Conservation (phyloP, 92 coral and sea anemone species). For the Ricordea florida region DNA sequence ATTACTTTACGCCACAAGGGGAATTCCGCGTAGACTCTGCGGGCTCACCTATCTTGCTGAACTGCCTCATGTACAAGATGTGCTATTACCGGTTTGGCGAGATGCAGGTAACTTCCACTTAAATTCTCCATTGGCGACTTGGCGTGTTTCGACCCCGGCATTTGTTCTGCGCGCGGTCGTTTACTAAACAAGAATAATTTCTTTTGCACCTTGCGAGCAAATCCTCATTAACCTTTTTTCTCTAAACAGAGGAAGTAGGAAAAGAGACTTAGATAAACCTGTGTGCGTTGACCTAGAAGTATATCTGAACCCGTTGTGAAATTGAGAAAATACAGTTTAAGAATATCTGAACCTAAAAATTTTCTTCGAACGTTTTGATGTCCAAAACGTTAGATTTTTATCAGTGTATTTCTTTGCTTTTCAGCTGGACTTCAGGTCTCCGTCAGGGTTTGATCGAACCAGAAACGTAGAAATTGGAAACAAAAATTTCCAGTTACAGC, state of each 20-base stretch:
- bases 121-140: background rate
- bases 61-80: slow-evolving; percentile 99
- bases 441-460: slow-evolving; percentile 98
- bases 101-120: slow-evolving; percentile 70
- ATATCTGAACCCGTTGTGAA: no score
- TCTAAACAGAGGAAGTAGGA: no score
- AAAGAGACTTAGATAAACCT: no score
- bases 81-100: slow-evolving; percentile 99
- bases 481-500: slow-evolving; percentile 87
- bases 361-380: background rate
- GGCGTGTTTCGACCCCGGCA: no score
- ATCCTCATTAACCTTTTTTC: no score
- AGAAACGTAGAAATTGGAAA: slow-evolving; percentile 99
- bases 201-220: background rate
- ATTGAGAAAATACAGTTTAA: no score
- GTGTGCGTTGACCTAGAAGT: no score
- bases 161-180: no score
- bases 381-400: background rate
- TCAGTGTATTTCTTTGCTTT: background rate
- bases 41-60: slow-evolving; percentile 93
- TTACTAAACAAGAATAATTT: no score
- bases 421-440: slow-evolving; percentile 97
- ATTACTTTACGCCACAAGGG: slow-evolving; percentile 97
- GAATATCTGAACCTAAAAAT: no score
- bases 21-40: slow-evolving; percentile 99